These are phyloP conservation scores for Pimephales promelas DNA, from an alignment of 2,113 vertebrate genomes.

Conservation along the genomic window DNA sequence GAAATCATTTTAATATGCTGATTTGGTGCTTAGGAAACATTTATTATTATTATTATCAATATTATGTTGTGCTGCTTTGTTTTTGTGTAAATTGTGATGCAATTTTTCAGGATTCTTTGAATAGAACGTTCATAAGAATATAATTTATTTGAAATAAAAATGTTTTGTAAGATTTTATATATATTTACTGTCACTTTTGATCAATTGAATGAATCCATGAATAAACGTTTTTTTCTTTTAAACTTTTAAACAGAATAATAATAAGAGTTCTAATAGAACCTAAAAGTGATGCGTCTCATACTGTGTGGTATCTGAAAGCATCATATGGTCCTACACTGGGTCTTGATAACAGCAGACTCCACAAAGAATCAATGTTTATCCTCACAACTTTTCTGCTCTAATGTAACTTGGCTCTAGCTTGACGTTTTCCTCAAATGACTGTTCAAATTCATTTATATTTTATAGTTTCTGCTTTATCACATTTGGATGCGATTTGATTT, in stretches of 20 bases:
- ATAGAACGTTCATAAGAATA: too few relatives aligned
- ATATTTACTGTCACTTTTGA: too few relatives aligned
- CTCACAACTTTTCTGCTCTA: not conserved
- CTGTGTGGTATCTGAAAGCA: too few relatives aligned
- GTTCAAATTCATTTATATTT: constrained; percentile 2
- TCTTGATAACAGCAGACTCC: not conserved
- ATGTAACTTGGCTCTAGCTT: constrained; percentile 6
- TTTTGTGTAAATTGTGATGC: not conserved
- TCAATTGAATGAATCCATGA: too few relatives aligned
- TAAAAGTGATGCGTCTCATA: too few relatives aligned
- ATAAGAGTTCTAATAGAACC: too few relatives aligned
- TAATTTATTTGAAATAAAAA: too few relatives aligned
- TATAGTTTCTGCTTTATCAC: constrained; percentile 26
- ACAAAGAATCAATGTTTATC: not conserved
- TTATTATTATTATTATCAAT: not conserved
- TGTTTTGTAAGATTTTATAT: too few relatives aligned
- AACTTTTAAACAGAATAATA: too few relatives aligned
- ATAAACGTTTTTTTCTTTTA: too few relatives aligned
- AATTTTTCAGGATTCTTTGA: too few relatives aligned
- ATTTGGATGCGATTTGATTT: not conserved
- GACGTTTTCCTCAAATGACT: not conserved
- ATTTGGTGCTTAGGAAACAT: not conserved
- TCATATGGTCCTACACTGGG: too few relatives aligned
- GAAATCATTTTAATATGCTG: not conserved
- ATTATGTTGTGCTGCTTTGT: not conserved